phyloP scores from a whole-genome alignment of 2,888 invertebrate genomes.

The Mythimna ferrago region DNA sequence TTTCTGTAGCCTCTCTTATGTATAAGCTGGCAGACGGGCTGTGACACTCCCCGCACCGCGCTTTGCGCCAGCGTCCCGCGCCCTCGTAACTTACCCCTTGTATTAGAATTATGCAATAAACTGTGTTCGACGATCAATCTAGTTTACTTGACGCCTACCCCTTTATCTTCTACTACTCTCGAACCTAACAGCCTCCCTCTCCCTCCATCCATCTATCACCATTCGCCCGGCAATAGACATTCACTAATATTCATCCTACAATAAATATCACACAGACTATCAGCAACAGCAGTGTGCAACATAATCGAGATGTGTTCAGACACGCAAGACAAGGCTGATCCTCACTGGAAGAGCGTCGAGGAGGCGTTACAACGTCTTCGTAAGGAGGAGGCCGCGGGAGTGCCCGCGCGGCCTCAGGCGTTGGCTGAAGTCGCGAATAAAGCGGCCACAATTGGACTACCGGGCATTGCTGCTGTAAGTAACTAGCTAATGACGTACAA shows the following conservation, averaged over 20 bases:
- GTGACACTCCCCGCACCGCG: too few relatives aligned
- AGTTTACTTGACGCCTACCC: too few relatives aligned
- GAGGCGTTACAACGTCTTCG: conserved; percentile 74
- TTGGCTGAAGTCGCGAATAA: conserved; percentile 73
- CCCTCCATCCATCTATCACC: not conserved
- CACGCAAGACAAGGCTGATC: conserved; percentile 69
- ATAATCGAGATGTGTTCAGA: conserved; percentile 82
- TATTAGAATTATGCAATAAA: too few relatives aligned
- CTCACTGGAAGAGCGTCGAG: conserved; percentile 75
- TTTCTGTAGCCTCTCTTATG: too few relatives aligned
- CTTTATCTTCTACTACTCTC: too few relatives aligned
- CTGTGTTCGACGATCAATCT: too few relatives aligned
- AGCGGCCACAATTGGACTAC: conserved; percentile 77
- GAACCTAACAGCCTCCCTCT: too few relatives aligned
- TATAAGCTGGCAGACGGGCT: too few relatives aligned
- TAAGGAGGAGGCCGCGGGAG: conserved; percentile 75
- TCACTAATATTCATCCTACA: not conserved
- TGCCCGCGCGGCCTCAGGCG: conserved; percentile 73
- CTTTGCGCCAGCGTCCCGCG: too few relatives aligned
- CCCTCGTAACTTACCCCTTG: too few relatives aligned
- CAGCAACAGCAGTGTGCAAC: conserved; percentile 80
- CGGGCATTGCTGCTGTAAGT: conserved; percentile 82
- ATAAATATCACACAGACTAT: conserved; percentile 71
- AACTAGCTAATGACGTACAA: not conserved
- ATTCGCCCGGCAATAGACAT: not conserved